Evolutionary conservation across 2,888 invertebrate genomes (phyloP).

Genomic region (Acleris sparsana): DNA sequence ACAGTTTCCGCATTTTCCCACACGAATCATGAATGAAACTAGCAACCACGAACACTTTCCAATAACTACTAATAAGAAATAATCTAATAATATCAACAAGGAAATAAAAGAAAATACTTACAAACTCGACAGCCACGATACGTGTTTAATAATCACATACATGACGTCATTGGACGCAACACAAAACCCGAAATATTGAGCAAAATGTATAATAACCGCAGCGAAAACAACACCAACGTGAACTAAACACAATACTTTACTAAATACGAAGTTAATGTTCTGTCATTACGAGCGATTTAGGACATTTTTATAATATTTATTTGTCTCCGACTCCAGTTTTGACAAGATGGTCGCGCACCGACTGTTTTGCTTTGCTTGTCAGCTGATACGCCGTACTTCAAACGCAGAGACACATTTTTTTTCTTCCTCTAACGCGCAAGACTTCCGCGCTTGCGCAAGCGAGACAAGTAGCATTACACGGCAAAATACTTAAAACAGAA

Average conservation of each 20-base stretch:
- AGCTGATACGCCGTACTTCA: constrained; percentile 80
- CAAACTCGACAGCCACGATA: constrained; percentile 80
- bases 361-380: constrained; percentile 85
- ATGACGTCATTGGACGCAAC: constrained; percentile 84
- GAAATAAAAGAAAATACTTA: constrained; percentile 81
- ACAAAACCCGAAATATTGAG: constrained; percentile 79
- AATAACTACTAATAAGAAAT: constrained; percentile 53
- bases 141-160: constrained; percentile 81
- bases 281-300: constrained; percentile 78
- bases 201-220: constrained; percentile 74
- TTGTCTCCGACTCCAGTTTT: constrained; percentile 82
- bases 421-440: constrained; percentile 51
- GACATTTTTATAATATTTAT: constrained; percentile 82
- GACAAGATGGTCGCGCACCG: constrained; percentile 85
- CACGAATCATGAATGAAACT: constrained; percentile 77
- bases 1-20: constrained; percentile 46
- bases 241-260: constrained; percentile 74
- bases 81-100: constrained; percentile 68
- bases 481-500: constrained; percentile 62
- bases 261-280: constrained; percentile 71
- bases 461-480: constrained; percentile 58
- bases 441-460: constrained; percentile 39
- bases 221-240: constrained; percentile 70
- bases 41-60: constrained; percentile 52
- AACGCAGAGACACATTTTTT: constrained; percentile 50